Percentiles rank a stretch among this genome's conserved stretches.
These are phyloP conservation scores for Chrysogorgia sp. DNA, from an alignment of 92 coral and sea anemone genomes.

Conservation along the genomic window DNA sequence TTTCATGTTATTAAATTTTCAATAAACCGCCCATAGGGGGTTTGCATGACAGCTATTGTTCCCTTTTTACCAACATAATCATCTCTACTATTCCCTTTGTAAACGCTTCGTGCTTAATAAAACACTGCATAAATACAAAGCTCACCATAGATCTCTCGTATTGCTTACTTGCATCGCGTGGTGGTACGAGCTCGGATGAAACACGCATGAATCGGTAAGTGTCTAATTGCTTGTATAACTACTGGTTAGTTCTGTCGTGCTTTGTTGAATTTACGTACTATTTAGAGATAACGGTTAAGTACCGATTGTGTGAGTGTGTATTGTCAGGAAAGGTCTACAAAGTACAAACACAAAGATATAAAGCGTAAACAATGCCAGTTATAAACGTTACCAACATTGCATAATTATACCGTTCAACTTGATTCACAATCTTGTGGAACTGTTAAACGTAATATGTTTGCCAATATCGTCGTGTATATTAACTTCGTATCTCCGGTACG, in stretches of 20 bases:
- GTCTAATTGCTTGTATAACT: background rate
- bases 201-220: background rate
- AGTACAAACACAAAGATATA: slow-evolving; percentile 24
- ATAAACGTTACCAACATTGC: slow-evolving; percentile 3
- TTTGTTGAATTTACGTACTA: background rate
- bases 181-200: slow-evolving; percentile 11
- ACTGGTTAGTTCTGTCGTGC: background rate
- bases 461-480: background rate
- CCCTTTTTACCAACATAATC: slow-evolving; percentile 38
- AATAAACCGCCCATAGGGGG: slow-evolving; percentile 48
- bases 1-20: slow-evolving; percentile 36
- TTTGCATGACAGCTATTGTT: slow-evolving; percentile 43
- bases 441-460: slow-evolving; percentile 1
- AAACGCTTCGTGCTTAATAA: slow-evolving; percentile 30
- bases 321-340: slow-evolving; percentile 2
- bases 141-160: slow-evolving; percentile 11
- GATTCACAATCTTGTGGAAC: background rate
- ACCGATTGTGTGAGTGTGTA: background rate
- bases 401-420: background rate
- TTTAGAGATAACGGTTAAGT: slow-evolving; percentile 4
- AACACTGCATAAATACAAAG: slow-evolving; percentile 27
- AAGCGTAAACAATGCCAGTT: slow-evolving; percentile 27
- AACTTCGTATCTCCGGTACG: background rate
- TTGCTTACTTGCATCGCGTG: slow-evolving; percentile 11
- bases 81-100: slow-evolving; percentile 24